Conservation (phyloP, 1,140 invertebrate species). For the Zophobas morio region DNA sequence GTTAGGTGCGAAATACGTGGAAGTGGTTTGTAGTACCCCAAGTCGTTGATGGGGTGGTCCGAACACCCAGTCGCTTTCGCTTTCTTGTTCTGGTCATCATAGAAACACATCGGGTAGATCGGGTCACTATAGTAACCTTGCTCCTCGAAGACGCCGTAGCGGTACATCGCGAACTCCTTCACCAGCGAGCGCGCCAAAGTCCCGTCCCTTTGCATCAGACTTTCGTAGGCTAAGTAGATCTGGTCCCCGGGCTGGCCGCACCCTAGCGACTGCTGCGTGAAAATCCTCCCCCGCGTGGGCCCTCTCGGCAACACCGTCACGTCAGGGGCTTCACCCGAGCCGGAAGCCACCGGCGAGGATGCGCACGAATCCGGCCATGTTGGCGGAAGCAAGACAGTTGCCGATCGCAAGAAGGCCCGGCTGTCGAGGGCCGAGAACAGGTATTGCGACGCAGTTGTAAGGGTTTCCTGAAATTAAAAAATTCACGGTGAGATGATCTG, state of each 20-base stretch:
- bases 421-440: conserved; percentile 72
- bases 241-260: conserved; percentile 75
- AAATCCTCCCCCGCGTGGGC: conserved; percentile 70
- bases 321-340: conserved; percentile 69
- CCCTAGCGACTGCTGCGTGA: conserved; percentile 74
- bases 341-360: conserved; percentile 62
- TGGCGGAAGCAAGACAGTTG: conserved; percentile 71
- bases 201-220: conserved; percentile 60
- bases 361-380: conserved; percentile 71
- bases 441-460: conserved; percentile 69
- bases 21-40: conserved; percentile 63
- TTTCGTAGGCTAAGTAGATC: conserved; percentile 70
- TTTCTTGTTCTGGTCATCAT: conserved; percentile 66
- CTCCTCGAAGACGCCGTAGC: conserved; percentile 82
- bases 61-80: conserved; percentile 69
- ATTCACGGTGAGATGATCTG: not conserved
- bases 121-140: conserved; percentile 74
- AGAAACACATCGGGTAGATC: conserved; percentile 73
- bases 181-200: conserved; percentile 71
- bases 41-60: conserved; percentile 68
- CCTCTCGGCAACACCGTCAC: conserved; percentile 70
- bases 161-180: conserved; percentile 77
- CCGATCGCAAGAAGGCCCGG: conserved; percentile 69
- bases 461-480: conserved; percentile 68
- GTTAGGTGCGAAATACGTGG: conserved; percentile 8